Conservation (phyloP, 64 coral and sea anemone species). For the Hydrozoanthus tunicans region DNA sequence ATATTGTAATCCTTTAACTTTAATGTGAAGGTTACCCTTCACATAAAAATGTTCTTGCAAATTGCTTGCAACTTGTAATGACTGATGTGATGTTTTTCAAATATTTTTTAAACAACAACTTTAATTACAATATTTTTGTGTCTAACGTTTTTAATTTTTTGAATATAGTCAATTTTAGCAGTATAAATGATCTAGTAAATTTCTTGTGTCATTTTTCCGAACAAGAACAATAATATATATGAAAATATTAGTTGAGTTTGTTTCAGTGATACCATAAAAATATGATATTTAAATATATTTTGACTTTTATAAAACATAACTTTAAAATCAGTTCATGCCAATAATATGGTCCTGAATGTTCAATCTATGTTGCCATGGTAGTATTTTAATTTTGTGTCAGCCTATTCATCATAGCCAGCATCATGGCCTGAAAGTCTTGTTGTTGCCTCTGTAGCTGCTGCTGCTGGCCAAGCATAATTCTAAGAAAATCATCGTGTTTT, state of each 20-base stretch:
- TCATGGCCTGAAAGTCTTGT: constrained; percentile 42
- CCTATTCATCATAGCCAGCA: constrained; percentile 41
- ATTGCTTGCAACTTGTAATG: constrained; percentile 10
- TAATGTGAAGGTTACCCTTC: neutral
- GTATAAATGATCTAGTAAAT: constrained; percentile 20
- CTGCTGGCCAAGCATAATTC: constrained; percentile 44
- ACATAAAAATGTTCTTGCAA: constrained; percentile 8
- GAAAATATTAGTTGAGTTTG: neutral
- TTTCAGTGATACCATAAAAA: neutral
- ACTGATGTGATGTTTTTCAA: constrained; percentile 8
- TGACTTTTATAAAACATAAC: constrained; percentile 4
- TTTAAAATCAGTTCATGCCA: neutral
- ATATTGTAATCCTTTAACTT: neutral
- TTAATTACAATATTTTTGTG: constrained; percentile 14
- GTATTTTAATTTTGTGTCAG: neutral
- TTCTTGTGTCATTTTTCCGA: constrained; percentile 33
- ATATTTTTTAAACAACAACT: constrained; percentile 3
- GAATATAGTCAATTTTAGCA: constrained; percentile 17
- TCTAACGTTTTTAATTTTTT: constrained; percentile 7
- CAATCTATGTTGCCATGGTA: constrained; percentile 13
- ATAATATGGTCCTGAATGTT: constrained; percentile 23
- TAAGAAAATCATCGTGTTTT: constrained; percentile 57
- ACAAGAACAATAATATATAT: constrained; percentile 25
- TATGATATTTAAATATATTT: constrained; percentile 14
- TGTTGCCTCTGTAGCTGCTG: constrained; percentile 61